These are phyloP conservation scores for Periophthalmus modestus DNA, from an alignment of 2,113 vertebrate genomes.

Conservation along the genomic window DNA sequence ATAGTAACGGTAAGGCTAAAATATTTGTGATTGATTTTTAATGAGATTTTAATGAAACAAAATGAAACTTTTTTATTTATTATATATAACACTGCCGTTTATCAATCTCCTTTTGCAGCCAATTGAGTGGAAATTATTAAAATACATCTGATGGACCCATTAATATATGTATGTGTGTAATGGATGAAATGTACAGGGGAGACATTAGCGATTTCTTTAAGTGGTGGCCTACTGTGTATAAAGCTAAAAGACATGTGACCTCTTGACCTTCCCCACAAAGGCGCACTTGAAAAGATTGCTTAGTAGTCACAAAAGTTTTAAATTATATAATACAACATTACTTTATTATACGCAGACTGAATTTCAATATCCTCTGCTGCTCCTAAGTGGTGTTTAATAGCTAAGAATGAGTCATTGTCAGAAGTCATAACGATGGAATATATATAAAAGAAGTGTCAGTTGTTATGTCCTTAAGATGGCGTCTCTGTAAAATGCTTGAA, in stretches of 20 bases:
- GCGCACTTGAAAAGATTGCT: background rate
- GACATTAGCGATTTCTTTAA: background rate
- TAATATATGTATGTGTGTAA: conserved; percentile 41
- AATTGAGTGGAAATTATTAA: conserved; percentile 67
- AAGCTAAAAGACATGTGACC: conserved; percentile 16
- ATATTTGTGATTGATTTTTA: conserved; percentile 47
- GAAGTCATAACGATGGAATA: background rate
- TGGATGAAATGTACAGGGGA: background rate
- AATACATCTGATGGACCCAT: conserved; percentile 49
- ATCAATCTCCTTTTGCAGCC: conserved; percentile 56
- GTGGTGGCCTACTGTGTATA: conserved; percentile 12
- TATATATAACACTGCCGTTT: conserved; percentile 53
- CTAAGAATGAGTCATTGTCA: conserved; percentile 1
- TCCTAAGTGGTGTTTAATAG: background rate
- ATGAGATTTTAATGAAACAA: conserved; percentile 73
- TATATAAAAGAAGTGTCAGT: conserved; percentile 1
- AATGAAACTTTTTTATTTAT: conserved; percentile 61
- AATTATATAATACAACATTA: background rate
- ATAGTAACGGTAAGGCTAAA: conserved; percentile 26
- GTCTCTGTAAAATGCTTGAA: conserved; percentile 5
- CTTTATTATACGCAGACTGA: background rate
- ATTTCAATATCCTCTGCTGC: background rate
- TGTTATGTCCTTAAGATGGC: background rate
- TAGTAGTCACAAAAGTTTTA: background rate
- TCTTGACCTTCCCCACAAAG: conserved; percentile 6